Percentiles rank a stretch among this genome's conserved stretches.
phyloP scores from a whole-genome alignment of 1,140 invertebrate species.

The Cecropterus lyciades region DNA sequence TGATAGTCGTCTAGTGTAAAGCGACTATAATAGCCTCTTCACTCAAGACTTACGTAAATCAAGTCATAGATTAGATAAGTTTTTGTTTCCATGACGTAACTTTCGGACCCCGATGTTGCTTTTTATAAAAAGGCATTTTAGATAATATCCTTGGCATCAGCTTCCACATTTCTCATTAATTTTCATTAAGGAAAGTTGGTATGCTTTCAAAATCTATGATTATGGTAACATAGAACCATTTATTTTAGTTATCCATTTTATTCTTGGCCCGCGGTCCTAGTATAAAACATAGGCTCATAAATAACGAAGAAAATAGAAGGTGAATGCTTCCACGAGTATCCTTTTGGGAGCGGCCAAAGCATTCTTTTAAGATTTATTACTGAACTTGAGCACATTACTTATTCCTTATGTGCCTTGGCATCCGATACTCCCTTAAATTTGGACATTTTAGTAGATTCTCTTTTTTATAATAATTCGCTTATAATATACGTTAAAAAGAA shows the following conservation, averaged over 20 bases:
- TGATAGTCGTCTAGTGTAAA: background rate
- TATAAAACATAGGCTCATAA: slow-evolving; percentile 81
- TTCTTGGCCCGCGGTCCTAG: slow-evolving; percentile 75
- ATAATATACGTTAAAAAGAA: background rate
- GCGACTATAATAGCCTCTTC: slow-evolving; percentile 18
- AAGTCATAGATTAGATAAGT: slow-evolving; percentile 66
- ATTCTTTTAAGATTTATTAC: slow-evolving; percentile 84
- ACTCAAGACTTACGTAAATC: slow-evolving; percentile 57
- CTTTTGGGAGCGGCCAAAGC: slow-evolving; percentile 81
- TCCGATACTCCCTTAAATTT: slow-evolving; percentile 70
- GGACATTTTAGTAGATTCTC: slow-evolving; percentile 47
- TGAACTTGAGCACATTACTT: slow-evolving; percentile 80
- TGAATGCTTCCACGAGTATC: slow-evolving; percentile 79
- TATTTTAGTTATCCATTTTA: slow-evolving; percentile 81
- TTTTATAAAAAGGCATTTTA: slow-evolving; percentile 51
- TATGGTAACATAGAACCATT: slow-evolving; percentile 71
- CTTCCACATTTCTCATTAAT: slow-evolving; percentile 61
- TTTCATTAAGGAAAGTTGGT: slow-evolving; percentile 63
- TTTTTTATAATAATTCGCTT: too few relatives aligned
- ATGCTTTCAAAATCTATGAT: slow-evolving; percentile 66
- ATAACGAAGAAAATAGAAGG: slow-evolving; percentile 82
- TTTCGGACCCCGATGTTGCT: slow-evolving; percentile 44
- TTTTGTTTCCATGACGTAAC: slow-evolving; percentile 47
- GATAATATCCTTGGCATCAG: slow-evolving; percentile 51
- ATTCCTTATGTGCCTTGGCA: slow-evolving; percentile 76